Percentiles rank a stretch among this genome's conserved stretches.
phyloP scores from a whole-genome alignment of 2,888 invertebrate genomes.

The Sarcophaga carnaria region DNA sequence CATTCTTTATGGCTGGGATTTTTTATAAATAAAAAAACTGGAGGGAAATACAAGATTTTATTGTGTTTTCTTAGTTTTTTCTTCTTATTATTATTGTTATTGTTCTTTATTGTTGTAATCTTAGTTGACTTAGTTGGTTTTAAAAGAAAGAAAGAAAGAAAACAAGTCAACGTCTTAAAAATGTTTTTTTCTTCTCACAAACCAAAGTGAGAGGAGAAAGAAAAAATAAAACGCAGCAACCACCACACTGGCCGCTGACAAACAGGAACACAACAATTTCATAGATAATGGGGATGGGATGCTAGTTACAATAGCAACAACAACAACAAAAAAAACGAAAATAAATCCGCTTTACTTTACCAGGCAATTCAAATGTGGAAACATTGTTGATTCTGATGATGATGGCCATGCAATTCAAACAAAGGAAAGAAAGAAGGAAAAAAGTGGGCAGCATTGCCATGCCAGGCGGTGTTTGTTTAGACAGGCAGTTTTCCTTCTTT shows the following conservation, averaged over 20 bases:
- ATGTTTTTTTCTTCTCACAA: constrained; percentile 29
- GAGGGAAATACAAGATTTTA: constrained; percentile 25
- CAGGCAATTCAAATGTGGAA: background rate
- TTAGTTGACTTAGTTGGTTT: background rate
- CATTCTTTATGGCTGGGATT: constrained; percentile 24
- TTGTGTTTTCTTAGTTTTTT: no score
- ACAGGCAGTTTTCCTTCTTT: constrained; percentile 31
- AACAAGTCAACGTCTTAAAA: constrained; percentile 40
- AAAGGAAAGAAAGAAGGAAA: constrained; percentile 22
- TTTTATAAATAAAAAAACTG: constrained; percentile 2
- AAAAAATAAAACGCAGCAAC: constrained; percentile 5
- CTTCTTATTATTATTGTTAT: no score
- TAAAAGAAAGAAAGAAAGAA: constrained; percentile 38
- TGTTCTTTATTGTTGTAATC: no score
- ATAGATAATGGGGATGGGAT: constrained; percentile 69
- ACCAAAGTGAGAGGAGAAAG: background rate
- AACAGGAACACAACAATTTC: constrained; percentile 65
- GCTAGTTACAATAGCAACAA: constrained; percentile 37
- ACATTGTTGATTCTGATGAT: constrained; percentile 2
- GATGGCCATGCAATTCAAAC: constrained; percentile 45
- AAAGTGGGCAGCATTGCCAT: constrained; percentile 13
- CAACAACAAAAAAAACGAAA: background rate
- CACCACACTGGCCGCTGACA: constrained; percentile 18
- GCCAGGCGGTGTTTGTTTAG: background rate
- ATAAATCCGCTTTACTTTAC: background rate